Evolutionary conservation across 2,888 invertebrate species (phyloP).

Genomic region (Ashinkailepas kermadecensis): DNA sequence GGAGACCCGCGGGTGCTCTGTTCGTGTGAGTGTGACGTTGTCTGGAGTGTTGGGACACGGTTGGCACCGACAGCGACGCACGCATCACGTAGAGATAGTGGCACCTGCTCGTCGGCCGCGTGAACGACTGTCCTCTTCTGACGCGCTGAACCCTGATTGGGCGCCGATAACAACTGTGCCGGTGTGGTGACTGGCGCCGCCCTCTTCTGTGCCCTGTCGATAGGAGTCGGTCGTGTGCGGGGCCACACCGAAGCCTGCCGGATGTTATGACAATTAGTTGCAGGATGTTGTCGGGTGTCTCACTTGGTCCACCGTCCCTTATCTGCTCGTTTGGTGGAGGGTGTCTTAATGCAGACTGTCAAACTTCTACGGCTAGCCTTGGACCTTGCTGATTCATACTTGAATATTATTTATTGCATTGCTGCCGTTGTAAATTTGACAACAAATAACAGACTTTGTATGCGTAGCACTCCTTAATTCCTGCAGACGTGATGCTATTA

Average conservation of each 20-base stretch:
- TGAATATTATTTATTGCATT: not conserved
- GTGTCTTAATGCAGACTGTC: not conserved
- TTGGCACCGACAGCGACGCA: not conserved
- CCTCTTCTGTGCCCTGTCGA: not conserved
- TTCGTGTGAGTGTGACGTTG: slow-evolving; percentile 48
- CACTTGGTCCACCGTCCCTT: not conserved
- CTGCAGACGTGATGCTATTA: not conserved
- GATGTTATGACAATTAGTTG: not conserved
- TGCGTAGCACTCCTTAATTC: not conserved
- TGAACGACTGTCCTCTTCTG: not conserved
- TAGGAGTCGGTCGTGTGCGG: too few species aligned
- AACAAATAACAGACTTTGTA: not conserved
- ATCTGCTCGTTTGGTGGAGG: not conserved
- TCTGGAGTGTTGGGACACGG: not conserved
- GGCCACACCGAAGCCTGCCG: too few species aligned
- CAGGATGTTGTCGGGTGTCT: not conserved
- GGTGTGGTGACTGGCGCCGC: not conserved
- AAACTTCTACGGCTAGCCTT: not conserved
- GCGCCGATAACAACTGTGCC: not conserved
- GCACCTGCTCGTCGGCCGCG: not conserved
- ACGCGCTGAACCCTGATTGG: not conserved
- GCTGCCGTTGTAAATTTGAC: not conserved
- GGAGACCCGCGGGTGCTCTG: slow-evolving; percentile 74
- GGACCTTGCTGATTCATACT: not conserved
- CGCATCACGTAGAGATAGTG: not conserved